Conservation (phyloP, 2,888 invertebrate species). For the Nomada hirtipes region DNA sequence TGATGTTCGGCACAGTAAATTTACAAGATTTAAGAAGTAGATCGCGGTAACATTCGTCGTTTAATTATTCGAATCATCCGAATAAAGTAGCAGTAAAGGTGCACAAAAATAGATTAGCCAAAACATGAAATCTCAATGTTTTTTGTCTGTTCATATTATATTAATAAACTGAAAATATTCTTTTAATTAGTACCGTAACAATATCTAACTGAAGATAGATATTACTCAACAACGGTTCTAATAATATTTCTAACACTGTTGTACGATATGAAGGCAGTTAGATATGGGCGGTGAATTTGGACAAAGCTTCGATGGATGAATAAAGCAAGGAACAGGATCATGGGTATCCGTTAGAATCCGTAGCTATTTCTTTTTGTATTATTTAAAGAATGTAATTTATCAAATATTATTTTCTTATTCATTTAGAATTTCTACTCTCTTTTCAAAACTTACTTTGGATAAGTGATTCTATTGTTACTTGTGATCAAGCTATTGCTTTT, state of each 20-base stretch:
- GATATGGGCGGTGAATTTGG: constrained; percentile 23
- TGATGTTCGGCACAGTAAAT: not conserved
- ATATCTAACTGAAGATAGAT: constrained; percentile 23
- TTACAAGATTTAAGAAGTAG: constrained; percentile 9
- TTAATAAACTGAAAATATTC: constrained; percentile 21
- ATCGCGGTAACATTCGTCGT: not conserved
- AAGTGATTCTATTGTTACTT: constrained; percentile 20
- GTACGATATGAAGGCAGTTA: not conserved
- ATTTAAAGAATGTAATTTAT: constrained; percentile 12
- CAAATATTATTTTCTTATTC: constrained; percentile 1
- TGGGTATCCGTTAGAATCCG: constrained; percentile 44
- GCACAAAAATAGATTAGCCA: not conserved
- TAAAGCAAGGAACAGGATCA: constrained; percentile 49
- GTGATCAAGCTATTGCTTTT: constrained; percentile 33
- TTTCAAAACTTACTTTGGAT: constrained; percentile 23
- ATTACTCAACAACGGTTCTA: constrained; percentile 8
- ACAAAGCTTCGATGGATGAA: constrained; percentile 41
- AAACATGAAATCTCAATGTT: not conserved
- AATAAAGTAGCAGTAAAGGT: not conserved
- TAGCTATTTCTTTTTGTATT: constrained; percentile 37
- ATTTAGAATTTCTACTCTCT: constrained; percentile 16
- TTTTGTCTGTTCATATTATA: not conserved
- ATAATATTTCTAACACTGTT: constrained; percentile 38
- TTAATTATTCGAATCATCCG: constrained; percentile 9
- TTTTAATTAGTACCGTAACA: constrained; percentile 24